These are phyloP conservation scores for Pogonocichla stellata DNA, from an alignment of 2,113 vertebrate species.

Conservation along the genomic window DNA sequence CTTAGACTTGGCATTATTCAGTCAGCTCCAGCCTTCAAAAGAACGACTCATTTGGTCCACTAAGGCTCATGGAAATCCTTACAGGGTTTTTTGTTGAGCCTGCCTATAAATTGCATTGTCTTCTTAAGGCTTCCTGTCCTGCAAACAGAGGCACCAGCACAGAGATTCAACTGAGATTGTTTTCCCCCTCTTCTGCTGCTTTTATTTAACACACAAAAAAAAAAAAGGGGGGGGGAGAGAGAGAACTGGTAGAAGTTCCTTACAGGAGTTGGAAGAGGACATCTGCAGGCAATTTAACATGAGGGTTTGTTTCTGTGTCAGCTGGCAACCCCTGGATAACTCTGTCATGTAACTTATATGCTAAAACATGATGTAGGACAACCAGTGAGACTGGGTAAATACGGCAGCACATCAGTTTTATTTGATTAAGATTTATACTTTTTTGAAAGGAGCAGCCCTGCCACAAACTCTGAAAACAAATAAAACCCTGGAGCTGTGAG, in stretches of 20 bases:
- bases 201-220: constrained; percentile 33
- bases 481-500: background rate
- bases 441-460: background rate
- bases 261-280: constrained; percentile 57
- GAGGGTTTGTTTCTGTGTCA: constrained; percentile 66
- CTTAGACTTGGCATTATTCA: constrained; percentile 30
- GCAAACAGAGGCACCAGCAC: constrained; percentile 54
- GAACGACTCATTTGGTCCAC: background rate
- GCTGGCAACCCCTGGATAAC: constrained; percentile 65
- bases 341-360: constrained; percentile 63
- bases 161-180: constrained; percentile 53
- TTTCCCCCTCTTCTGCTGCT: constrained; percentile 54
- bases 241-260: constrained; percentile 47
- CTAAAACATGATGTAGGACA: constrained; percentile 67
- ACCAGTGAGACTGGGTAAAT: constrained; percentile 57
- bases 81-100: background rate
- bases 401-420: constrained; percentile 51
- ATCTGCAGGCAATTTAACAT: constrained; percentile 68
- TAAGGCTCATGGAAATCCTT: constrained; percentile 35
- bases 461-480: background rate
- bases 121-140: constrained; percentile 43
- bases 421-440: constrained; percentile 54
- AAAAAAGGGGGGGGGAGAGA: background rate
- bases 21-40: constrained; percentile 25
- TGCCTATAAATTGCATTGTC: constrained; percentile 42